A percentile compares a stretch with the other conserved stretches of the same genome.
Evolutionary conservation across 2,797 vertebrate species (phyloP).

Genomic region (Neosilurus mollespiculum): DNA sequence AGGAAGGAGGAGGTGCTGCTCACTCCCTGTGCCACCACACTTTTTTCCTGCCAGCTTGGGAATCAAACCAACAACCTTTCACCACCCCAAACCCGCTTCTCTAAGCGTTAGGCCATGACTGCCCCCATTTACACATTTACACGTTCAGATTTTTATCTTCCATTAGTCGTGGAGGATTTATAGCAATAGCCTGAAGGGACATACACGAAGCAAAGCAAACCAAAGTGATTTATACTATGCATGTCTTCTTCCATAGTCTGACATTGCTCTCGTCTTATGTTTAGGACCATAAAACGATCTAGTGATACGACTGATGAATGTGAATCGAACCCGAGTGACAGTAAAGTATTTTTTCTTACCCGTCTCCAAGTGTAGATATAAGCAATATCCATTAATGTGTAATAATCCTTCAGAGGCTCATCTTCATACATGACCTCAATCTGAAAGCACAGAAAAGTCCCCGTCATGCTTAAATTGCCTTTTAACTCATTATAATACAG

Average conservation of each 20-base stretch:
- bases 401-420: constrained; percentile 95
- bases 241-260: background rate
- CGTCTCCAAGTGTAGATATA: constrained; percentile 98
- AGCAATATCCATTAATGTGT: constrained; percentile 97
- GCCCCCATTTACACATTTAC: too few relatives aligned
- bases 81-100: too few relatives aligned
- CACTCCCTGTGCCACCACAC: too few relatives aligned
- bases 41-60: too few relatives aligned
- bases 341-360: constrained; percentile 71
- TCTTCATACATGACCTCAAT: constrained; percentile 97
- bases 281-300: background rate
- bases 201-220: background rate
- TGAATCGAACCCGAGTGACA: background rate
- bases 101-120: too few relatives aligned
- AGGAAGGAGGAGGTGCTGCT: too few relatives aligned
- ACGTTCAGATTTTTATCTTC: background rate
- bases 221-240: background rate
- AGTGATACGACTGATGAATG: background rate
- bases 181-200: background rate
- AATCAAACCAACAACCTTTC: too few relatives aligned
- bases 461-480: background rate
- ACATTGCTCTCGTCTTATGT: background rate
- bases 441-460: constrained; percentile 62
- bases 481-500: background rate
- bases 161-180: background rate